A percentile compares a stretch with the other conserved stretches of the same genome.
These are phyloP conservation scores for Drosophila arawakana DNA, from an alignment of 1,140 invertebrate species.

Conservation along the genomic window DNA sequence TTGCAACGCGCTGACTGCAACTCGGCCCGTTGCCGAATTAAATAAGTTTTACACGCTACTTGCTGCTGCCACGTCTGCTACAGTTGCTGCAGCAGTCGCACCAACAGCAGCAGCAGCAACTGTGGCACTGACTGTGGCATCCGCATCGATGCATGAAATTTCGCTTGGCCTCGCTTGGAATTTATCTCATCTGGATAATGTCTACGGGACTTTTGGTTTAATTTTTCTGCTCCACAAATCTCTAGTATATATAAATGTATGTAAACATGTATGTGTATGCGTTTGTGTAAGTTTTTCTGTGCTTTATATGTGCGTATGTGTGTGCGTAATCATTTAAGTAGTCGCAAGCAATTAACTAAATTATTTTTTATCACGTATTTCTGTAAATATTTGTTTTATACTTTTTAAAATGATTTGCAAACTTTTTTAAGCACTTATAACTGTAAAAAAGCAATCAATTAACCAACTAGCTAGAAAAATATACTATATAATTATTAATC, in stretches of 20 bases:
- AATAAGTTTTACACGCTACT: constrained; percentile 43
- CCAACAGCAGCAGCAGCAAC: background rate
- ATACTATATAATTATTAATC: constrained; percentile 19
- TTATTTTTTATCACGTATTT: constrained; percentile 1
- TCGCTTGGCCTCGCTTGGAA: constrained; percentile 31
- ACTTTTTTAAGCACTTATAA: constrained; percentile 16
- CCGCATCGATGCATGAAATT: constrained; percentile 66
- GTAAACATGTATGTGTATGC: background rate
- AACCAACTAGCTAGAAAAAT: constrained; percentile 22
- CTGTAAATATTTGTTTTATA: background rate
- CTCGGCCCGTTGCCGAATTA: constrained; percentile 33
- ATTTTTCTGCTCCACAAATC: constrained; percentile 15
- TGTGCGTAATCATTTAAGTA: constrained; percentile 10
- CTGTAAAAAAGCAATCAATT: constrained; percentile 12
- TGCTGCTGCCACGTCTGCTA: constrained; percentile 33
- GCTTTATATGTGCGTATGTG: background rate
- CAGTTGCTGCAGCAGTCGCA: constrained; percentile 16
- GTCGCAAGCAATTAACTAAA: constrained; percentile 12
- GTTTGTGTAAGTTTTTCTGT: background rate
- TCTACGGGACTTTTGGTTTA: background rate
- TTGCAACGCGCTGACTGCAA: constrained; percentile 30
- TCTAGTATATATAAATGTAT: constrained; percentile 4
- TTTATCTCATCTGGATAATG: constrained; percentile 28
- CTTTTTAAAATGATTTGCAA: background rate
- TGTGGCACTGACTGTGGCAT: constrained; percentile 12